Base-by-base conservation (phyloP, 2,113 vertebrate species). In the Takifugu flavidus region DNA sequence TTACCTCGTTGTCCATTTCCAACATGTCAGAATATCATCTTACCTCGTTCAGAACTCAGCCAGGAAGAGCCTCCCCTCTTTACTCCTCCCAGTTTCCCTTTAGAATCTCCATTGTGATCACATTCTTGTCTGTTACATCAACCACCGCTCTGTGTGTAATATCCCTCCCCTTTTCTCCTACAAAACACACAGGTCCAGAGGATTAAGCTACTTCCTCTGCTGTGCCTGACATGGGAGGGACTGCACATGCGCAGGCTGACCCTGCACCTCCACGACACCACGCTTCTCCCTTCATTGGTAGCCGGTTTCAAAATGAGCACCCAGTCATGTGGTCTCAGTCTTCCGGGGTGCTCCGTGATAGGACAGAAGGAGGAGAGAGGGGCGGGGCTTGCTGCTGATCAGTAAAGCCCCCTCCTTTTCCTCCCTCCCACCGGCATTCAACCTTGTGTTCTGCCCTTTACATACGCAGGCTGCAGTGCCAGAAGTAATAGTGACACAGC, bases 181-280 rank as follows among this genome's bases (percentile, higher is more conserved):
- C 53, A 55, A 26, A 3, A 14, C 51, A 49, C 57, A 56, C 52
- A 53, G 31, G 39, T 34, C 44, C 15, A 13, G 43, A 49, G 49
- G 49, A 25, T 67, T 29, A 54, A 13, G 53, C 56, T 31, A 6
- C 73, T 89, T 84, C 84, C 29, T 49, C 6, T 39, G 6, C 44
- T 62, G 49, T 63, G 67, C 49, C 69, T 71, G 46, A 56, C 20
- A 25, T 29, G 34, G 68, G 71, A 72, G 59, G 54, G 15, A 46
- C 44, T 60, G 62, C 69, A 53, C 86, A 88, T 3, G 73, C 78
- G 77, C 75, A 78, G 65, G 49, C 25, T 70, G 28, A 72, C 26
- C 39, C 56, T 62, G 25, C 29, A 13, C 31, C 49, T 27, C 52
- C 69, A 50, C 47, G 63, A 66, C 61, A 15, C 52, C 65, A 25